Evolutionary conservation across 2,113 vertebrate genomes (phyloP).

Genomic region (Prunella himalayana): DNA sequence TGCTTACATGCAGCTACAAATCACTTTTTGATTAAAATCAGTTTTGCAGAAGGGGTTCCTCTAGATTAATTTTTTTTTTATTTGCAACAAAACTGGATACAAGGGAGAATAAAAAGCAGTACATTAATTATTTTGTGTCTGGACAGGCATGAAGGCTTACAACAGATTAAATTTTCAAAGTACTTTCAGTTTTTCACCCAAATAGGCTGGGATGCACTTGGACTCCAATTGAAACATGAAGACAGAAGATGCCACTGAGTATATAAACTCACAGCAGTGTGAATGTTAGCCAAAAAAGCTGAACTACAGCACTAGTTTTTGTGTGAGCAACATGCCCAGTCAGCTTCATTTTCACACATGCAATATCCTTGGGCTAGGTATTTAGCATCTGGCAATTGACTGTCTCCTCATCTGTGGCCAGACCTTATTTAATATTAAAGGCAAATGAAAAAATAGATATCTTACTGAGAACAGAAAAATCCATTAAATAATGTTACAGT

Average conservation of each 20-base stretch:
- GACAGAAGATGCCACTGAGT: not conserved
- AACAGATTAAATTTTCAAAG: not conserved
- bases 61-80: not conserved
- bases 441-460: not conserved
- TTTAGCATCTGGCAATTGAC: not conserved
- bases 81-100: not conserved
- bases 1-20: not conserved
- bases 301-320: not conserved
- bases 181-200: not conserved
- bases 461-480: not conserved
- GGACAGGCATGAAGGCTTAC: not conserved
- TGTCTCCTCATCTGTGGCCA: not conserved
- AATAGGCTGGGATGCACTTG: not conserved
- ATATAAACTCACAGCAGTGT: not conserved
- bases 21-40: constrained; percentile 3
- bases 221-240: not conserved
- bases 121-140: not conserved
- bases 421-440: not conserved
- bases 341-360: not conserved
- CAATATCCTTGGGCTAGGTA: not conserved
- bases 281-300: not conserved
- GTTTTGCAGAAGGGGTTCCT: not conserved
- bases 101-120: not conserved
- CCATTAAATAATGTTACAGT: not conserved
- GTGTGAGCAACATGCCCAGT: not conserved